Evolutionary conservation across 2,888 invertebrate genomes (phyloP), one percentile per base, ranked within the genome.

Genomic region (Metellina segmentata): DNA sequence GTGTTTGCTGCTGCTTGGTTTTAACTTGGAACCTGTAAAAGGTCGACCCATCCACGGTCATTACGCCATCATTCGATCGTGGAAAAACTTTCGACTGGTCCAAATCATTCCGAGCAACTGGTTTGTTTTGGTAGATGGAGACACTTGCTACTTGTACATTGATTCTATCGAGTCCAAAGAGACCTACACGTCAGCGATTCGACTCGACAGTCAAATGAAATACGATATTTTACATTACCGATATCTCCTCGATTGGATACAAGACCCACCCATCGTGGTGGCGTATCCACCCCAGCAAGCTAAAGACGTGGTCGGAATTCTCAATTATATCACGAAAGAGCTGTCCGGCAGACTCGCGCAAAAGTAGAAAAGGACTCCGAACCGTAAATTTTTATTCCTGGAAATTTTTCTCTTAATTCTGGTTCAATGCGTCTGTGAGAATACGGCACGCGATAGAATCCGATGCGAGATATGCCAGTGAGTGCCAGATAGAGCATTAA

Each of bases 191-290:
- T 7, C 70, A 34, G 81, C 70, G 8, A 16, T 81, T 20, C 71
- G 69, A 9, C n/a, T 69, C 0, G 69, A 69, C 48, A 81, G 20
- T 9, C n/a, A 70, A 8, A 11, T 19, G 2, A 48, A 48, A 34
- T 34, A 81, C 49, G 13, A 70, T 7, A 70, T 81, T 1, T 69
- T 81, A 13, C 61, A 49, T 81, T 81, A 81, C 11, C 81, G 49
- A 4, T 81, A 81, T 11, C 0, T 81, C 7, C 20, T 81, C 20
- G 61, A 81, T 13, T 81, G 81, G 81, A 34, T 81, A 11, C 20
- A 20, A 11, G 13, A 53, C 7, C 61, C 20, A n/a, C 81, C 81
- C 6, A 7, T 69, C 20, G 11, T 7, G 11, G n/a, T n/a, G n/a
- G n/a, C n/a, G n/a, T n/a, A n/a, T n/a, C n/a, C n/a, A n/a, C n/a